These are phyloP conservation scores for Thymallus thymallus DNA, from an alignment of 2,113 vertebrate genomes.

Conservation along the genomic window DNA sequence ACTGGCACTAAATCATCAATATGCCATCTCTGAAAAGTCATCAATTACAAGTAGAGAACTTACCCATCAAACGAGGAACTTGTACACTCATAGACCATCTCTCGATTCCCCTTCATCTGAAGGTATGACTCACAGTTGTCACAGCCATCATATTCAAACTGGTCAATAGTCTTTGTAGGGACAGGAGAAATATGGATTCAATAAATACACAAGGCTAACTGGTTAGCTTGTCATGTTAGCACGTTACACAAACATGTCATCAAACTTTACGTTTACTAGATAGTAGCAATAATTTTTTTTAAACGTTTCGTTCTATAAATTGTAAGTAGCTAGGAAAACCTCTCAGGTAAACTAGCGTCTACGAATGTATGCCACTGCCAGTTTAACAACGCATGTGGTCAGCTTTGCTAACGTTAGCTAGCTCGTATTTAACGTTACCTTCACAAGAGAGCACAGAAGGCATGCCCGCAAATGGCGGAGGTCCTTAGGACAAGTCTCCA, in stretches of 20 bases:
- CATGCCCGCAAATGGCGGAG: conserved; percentile 91
- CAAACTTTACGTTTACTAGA: too few species aligned
- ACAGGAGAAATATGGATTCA: not conserved
- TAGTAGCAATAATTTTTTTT: too few species aligned
- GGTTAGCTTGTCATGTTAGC: too few species aligned
- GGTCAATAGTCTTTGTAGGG: conserved; percentile 87
- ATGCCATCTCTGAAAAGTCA: not conserved
- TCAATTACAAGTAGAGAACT: not conserved
- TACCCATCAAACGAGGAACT: conserved; percentile 98
- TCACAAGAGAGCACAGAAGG: conserved; percentile 90
- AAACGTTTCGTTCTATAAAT: too few species aligned
- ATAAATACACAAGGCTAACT: too few species aligned
- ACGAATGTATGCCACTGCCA: not conserved
- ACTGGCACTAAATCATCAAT: not conserved
- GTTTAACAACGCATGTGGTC: not conserved
- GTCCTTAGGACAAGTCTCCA: conserved; percentile 94
- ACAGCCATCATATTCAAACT: conserved; percentile 97
- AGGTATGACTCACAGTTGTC: conserved; percentile 96
- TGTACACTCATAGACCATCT: conserved; percentile 99
- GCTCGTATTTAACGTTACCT: conserved; percentile 71
- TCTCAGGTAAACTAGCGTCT: not conserved
- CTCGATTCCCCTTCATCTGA: conserved; percentile 97
- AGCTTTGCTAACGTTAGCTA: not conserved
- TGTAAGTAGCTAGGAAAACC: too few species aligned
- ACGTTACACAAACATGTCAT: not conserved